phyloP scores from a whole-genome alignment of 2,113 vertebrate genomes.

The Ornithorhynchus anatinus region DNA sequence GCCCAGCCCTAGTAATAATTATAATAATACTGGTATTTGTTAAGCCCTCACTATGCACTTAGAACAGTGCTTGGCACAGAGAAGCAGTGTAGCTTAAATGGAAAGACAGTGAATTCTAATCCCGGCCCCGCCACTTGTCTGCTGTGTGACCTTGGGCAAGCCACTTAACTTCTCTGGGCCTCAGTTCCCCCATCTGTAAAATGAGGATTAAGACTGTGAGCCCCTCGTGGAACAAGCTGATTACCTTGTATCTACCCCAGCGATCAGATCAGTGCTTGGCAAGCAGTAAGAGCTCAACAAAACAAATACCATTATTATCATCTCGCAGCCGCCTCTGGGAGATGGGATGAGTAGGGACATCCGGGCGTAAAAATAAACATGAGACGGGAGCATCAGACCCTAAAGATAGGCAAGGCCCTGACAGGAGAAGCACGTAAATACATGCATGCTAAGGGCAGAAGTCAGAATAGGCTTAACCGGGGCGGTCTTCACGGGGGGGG shows the following conservation, averaged over 20 bases:
- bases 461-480: no score
- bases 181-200: no score
- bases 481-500: no score
- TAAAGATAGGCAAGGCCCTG: background rate
- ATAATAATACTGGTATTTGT: background rate
- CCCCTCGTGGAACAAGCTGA: no score
- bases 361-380: background rate
- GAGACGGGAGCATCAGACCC: background rate
- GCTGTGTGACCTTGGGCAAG: background rate
- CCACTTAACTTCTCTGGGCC: background rate
- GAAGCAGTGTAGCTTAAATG: background rate
- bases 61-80: background rate
- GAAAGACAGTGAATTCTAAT: background rate
- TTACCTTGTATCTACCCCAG: no score
- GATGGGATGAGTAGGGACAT: background rate
- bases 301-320: no score
- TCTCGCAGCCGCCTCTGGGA: no score
- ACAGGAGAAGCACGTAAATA: background rate
- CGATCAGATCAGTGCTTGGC: no score
- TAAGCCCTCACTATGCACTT: background rate
- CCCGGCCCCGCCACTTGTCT: background rate
- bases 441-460: no score
- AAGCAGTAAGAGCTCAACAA: no score
- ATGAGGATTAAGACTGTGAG: no score
- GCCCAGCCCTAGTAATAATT: background rate